Conservation (phyloP, 2,888 invertebrate genomes). For the Drosophila austrosaltans region DNA sequence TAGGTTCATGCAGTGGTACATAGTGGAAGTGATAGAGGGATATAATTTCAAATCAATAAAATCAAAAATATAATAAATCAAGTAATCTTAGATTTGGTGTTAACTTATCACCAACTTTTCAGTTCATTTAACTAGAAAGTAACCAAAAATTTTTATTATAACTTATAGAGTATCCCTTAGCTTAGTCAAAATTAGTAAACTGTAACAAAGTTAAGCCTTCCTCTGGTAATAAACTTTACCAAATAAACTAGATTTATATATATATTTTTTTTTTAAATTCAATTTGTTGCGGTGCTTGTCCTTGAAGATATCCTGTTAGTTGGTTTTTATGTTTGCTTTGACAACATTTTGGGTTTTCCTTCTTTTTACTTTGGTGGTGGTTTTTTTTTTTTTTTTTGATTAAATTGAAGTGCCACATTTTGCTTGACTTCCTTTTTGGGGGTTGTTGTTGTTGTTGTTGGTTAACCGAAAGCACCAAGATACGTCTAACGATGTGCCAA, state of each 20-base stretch:
- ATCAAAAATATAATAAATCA: too few species aligned
- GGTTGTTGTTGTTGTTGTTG: conserved; percentile 32
- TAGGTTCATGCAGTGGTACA: too few species aligned
- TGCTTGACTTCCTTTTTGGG: conserved; percentile 32
- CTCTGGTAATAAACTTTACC: background rate
- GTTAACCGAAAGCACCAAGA: conserved; percentile 26
- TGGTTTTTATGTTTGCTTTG: conserved; percentile 28
- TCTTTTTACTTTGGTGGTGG: background rate
- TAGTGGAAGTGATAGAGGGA: too few species aligned
- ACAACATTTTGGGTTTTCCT: too few species aligned
- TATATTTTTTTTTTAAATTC: conserved; percentile 25
- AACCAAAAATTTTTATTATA: too few species aligned
- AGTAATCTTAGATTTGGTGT: too few species aligned
- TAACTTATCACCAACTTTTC: background rate
- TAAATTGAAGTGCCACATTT: conserved; percentile 30
- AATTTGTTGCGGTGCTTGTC: conserved; percentile 38
- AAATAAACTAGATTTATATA: background rate
- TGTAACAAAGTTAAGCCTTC: background rate
- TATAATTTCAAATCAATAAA: too few species aligned
- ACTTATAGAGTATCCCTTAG: too few species aligned
- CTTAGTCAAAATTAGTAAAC: background rate
- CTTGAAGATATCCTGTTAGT: conserved; percentile 38
- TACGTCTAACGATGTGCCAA: conserved; percentile 67
- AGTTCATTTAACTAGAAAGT: conserved; percentile 2
- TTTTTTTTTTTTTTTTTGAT: conserved; percentile 24